Base-by-base conservation (phyloP, 2,888 invertebrate species). In the Dynastes hyllus region DNA sequence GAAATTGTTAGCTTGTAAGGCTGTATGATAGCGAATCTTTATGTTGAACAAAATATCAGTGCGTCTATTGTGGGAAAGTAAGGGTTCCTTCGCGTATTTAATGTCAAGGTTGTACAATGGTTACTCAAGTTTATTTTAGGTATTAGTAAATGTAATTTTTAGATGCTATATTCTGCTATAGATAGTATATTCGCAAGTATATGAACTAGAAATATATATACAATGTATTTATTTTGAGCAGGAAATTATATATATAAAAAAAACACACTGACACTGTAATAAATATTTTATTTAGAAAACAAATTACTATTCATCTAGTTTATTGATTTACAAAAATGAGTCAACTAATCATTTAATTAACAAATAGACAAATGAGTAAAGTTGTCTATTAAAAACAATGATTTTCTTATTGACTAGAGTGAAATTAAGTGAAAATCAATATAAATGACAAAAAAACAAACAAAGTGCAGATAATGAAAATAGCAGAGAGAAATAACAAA, bases 1-100 rank as follows among this genome's bases (percentile, higher is more conserved):
- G 29, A 78, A 78, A 81, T 73, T 63, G 70, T 51, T 71, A 40
- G 65, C 37, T 51, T 78, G 50, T 50, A 73, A 77, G 58, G 32
- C 27, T 45, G 45, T 37, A 5, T 37, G 22, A 58, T 58, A 58
- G 53, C 5, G 16, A 53, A 27, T 45, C 50, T 27, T 69, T 13
- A 51, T 9, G 29, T 29, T 8, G 27, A 69, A 13, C n/a, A 13
- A 69, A 51, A 51, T 69, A 51, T 32, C 8, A 2, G 11, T 9
- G 40, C 2, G 40, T 69, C 1, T 27, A 32, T 11, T 27, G 13
- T 9, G 11, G 2, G 13, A 32, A 63, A 11, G 63, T 32, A 32
- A 29, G 13, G 32, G 32, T 29, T 5, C 32, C 3, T 37, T 29
- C 9, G 29, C 8, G 22, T 58, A 58, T 8, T 58, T 58, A 58